A percentile compares a stretch with the other conserved stretches of the same genome.
Conservation (phyloP, 2,797 vertebrate species). For the Kryptolebias ocellatus region DNA sequence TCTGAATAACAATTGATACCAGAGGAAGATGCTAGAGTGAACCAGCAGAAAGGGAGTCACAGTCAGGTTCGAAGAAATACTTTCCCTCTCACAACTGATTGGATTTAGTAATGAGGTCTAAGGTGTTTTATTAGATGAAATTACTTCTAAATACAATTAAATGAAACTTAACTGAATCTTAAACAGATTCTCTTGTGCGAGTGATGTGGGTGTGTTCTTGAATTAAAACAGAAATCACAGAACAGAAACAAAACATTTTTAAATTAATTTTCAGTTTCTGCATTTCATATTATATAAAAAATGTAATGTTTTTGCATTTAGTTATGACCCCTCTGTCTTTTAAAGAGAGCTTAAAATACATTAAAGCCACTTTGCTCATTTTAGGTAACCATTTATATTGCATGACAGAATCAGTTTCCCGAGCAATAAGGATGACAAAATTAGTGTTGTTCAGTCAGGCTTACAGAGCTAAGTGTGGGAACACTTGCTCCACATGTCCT, state of each 20-base stretch:
- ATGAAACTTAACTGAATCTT: conserved; percentile 64
- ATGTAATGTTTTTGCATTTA: neutral
- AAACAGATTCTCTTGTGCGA: conserved; percentile 48
- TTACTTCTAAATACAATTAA: conserved; percentile 74
- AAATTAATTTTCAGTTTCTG: conserved; percentile 1
- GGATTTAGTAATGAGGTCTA: conserved; percentile 72
- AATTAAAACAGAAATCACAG: conserved; percentile 38
- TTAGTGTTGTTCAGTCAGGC: conserved; percentile 68
- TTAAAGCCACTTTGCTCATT: conserved; percentile 48
- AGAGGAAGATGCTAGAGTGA: conserved; percentile 49
- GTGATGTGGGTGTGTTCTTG: conserved; percentile 23
- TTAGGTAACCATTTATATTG: conserved; percentile 61
- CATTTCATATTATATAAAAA: conserved; percentile 11
- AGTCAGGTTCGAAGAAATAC: conserved; percentile 60
- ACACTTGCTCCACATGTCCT: conserved; percentile 79
- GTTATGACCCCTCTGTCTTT: neutral
- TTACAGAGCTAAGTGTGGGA: conserved; percentile 75
- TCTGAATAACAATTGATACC: conserved; percentile 70
- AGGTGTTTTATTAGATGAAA: conserved; percentile 72
- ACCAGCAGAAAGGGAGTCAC: conserved; percentile 52
- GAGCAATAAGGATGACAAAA: conserved; percentile 63
- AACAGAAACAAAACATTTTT: conserved; percentile 19
- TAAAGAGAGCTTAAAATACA: conserved; percentile 26
- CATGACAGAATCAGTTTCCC: conserved; percentile 60
- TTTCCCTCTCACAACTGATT: conserved; percentile 61